Evolutionary conservation across 1,140 invertebrate species (phyloP), one percentile per base, ranked within the genome.

Genomic region (Carposina sasakii): DNA sequence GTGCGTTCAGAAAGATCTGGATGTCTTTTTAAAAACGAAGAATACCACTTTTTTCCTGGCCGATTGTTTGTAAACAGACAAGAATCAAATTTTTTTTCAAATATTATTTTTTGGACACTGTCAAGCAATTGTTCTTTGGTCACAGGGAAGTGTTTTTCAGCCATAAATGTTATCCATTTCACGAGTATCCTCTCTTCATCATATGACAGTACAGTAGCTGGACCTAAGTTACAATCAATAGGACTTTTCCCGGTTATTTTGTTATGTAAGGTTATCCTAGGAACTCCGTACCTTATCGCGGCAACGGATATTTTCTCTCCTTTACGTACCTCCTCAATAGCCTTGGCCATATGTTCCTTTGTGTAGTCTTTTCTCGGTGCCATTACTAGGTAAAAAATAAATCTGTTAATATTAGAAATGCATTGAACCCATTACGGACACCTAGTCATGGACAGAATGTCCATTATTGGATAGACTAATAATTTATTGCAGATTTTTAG

Each of bases 21-120:
- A n/a, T n/a, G n/a, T n/a, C n/a, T 54, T 54, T 70, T 67, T 16
- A 81, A n/a, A 60, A 81, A 81, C 6, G 64, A 55, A 4, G 54
- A n/a, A 31, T 67, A 63, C 76, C 75, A 81, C 56, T 75, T 76
- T 9, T 54, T 50, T 6, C 72, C 64, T 26, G 77, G 73, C 26
- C 61, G 58, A 37, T 57, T 56, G 31, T 61, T 50, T 40, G 46
- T 56, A 39, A 61, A 65, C 15, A 64, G 63, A 39, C 57, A 74
- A 16, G 40, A 6, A n/a, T n/a, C 21, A 51, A 53, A 12, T n/a
- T 65, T 61, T 54, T 68, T 3, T 39, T 60, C 41, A 13, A 58
- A 44, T 19, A 82, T 57, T 17, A 79, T 62, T 55, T 63, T 64
- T 57, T 78, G 55, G 3, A 81, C 76, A 44, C 67, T 70, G 52